A percentile compares a stretch with the other conserved stretches of the same genome.
Conservation (phyloP, 2,888 invertebrate species). For the Elegia similella region DNA sequence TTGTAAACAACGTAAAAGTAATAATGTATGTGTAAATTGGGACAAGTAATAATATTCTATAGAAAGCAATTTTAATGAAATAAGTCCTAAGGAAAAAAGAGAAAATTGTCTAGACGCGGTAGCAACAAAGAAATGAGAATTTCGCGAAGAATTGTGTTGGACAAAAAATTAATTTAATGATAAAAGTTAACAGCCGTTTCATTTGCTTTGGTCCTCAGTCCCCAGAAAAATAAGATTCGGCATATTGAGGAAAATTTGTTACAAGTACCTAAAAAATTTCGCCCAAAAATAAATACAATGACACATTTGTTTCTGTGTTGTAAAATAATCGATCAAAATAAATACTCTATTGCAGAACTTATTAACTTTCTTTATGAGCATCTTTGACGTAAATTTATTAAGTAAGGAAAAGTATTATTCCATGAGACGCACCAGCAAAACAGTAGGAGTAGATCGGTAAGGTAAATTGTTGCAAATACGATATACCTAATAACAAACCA, state of each 20-base stretch:
- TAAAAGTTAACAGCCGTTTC: background rate
- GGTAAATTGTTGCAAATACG: too few relatives aligned
- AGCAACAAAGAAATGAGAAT: background rate
- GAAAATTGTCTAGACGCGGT: background rate
- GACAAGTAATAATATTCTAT: background rate
- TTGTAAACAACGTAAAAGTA: too few relatives aligned
- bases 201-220: background rate
- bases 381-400: background rate
- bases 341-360: background rate
- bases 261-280: too few relatives aligned
- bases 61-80: background rate
- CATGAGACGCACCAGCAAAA: background rate
- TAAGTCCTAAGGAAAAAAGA: background rate
- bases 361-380: background rate
- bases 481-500: too few relatives aligned
- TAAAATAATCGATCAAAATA: background rate
- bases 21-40: too few relatives aligned
- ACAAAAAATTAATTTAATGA: background rate
- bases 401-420: background rate
- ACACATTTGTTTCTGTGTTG: background rate
- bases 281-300: too few relatives aligned
- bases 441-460: too few relatives aligned
- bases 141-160: background rate
- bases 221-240: background rate
- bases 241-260: too few relatives aligned